Percentiles rank a stretch among this genome's conserved stretches.
These are phyloP conservation scores for Clivina fossor DNA, from an alignment of 2,888 invertebrate species.

Conservation along the genomic window DNA sequence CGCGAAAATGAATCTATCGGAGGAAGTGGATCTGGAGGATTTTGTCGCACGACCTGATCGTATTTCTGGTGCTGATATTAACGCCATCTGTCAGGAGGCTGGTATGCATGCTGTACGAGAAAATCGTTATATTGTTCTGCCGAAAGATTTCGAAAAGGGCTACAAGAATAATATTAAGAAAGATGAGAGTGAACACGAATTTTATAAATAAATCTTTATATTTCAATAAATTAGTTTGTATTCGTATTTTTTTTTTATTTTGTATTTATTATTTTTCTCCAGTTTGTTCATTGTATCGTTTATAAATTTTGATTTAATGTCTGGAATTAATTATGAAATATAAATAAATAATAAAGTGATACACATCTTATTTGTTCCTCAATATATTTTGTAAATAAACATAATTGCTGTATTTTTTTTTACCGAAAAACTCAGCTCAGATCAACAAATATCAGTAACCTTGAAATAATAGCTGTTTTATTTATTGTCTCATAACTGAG, in stretches of 20 bases:
- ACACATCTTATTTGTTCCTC: too few relatives aligned
- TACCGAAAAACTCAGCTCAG: too few relatives aligned
- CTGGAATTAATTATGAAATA: too few relatives aligned
- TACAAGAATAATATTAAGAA: slow-evolving; percentile 99
- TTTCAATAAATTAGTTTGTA: slow-evolving; percentile 25
- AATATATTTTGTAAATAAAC: too few relatives aligned
- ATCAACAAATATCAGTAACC: too few relatives aligned
- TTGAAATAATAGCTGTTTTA: too few relatives aligned
- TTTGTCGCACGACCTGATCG: slow-evolving; percentile 98
- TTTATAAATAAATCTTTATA: slow-evolving; percentile 82
- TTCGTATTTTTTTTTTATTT: slow-evolving; percentile 17
- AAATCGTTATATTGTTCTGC: slow-evolving; percentile 97
- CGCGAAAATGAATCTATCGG: slow-evolving; percentile 93
- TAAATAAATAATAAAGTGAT: too few relatives aligned
- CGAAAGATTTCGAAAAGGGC: slow-evolving; percentile 99
- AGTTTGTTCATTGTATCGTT: neutral
- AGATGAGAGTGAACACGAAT: slow-evolving; percentile 98
- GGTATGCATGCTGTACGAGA: slow-evolving; percentile 99
- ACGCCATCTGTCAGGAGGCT: slow-evolving; percentile 99
- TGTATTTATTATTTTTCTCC: slow-evolving; percentile 13
- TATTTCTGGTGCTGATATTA: slow-evolving; percentile 98
- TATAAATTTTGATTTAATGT: too few relatives aligned
- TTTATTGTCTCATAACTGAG: too few relatives aligned
- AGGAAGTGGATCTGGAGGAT: slow-evolving; percentile 98
- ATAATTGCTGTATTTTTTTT: too few relatives aligned